Evolutionary conservation across 2,113 vertebrate genomes (phyloP).

Genomic region (Hoplias malabaricus): DNA sequence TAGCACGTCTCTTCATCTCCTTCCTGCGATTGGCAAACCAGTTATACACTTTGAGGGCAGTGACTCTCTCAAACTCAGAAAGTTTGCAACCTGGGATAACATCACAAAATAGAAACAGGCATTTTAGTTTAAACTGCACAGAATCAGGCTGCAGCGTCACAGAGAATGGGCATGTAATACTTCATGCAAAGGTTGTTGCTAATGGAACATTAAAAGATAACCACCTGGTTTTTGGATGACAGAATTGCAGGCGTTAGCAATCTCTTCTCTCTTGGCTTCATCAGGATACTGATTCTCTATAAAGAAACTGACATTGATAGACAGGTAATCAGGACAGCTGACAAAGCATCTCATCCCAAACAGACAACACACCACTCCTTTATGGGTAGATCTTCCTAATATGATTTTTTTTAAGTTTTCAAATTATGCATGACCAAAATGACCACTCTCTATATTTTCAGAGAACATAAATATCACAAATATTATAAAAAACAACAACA

Average conservation of each 20-base stretch:
- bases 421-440: no score
- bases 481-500: not conserved
- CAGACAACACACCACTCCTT: no score
- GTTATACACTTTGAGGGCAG: conserved; percentile 82
- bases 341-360: not conserved
- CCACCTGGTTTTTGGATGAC: conserved; percentile 82
- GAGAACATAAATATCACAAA: not conserved
- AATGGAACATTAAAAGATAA: not conserved
- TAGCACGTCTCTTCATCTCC: conserved; percentile 83
- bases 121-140: not conserved
- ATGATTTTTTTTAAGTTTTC: no score
- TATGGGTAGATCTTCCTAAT: no score
- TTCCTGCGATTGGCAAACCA: conserved; percentile 83
- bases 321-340: conserved; percentile 27
- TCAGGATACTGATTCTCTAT: conserved; percentile 83
- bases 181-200: not conserved
- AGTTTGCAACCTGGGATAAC: conserved; percentile 73
- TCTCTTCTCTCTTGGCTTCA: conserved; percentile 80
- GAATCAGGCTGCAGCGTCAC: not conserved
- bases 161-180: not conserved
- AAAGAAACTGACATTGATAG: conserved; percentile 76
- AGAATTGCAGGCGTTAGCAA: conserved; percentile 79
- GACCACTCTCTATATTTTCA: no score
- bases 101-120: not conserved
- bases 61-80: conserved; percentile 81